phyloP scores from a whole-genome alignment of 1,140 invertebrate genomes.

The Maniola jurtina region DNA sequence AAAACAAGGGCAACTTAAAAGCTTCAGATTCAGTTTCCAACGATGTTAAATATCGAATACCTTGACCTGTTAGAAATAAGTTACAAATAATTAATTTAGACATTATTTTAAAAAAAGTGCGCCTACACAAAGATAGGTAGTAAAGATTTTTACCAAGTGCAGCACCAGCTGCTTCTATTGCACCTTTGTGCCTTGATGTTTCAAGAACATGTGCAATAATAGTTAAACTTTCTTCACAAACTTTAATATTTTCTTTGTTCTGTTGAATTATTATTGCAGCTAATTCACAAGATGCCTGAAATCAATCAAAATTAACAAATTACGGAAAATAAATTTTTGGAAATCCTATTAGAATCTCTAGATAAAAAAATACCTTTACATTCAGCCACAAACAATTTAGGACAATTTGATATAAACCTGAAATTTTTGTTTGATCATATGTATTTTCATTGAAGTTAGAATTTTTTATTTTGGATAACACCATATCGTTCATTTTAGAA shows the following conservation, averaged over 20 bases:
- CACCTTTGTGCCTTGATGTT: constrained; percentile 89
- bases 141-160: constrained; percentile 67
- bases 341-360: constrained; percentile 10
- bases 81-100: constrained; percentile 11
- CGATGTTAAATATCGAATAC: constrained; percentile 57
- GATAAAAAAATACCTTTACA: constrained; percentile 81
- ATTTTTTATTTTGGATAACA: constrained; percentile 67
- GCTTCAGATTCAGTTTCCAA: constrained; percentile 37
- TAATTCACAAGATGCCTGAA: constrained; percentile 78
- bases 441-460: constrained; percentile 50
- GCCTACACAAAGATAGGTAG: not conserved
- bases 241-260: constrained; percentile 48
- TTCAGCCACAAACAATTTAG: constrained; percentile 88
- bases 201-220: constrained; percentile 83
- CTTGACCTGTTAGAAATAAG: constrained; percentile 42
- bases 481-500: constrained; percentile 79
- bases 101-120: no score
- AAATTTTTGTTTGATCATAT: constrained; percentile 68
- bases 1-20: constrained; percentile 47
- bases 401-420: constrained; percentile 83
- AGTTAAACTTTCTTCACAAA: constrained; percentile 76
- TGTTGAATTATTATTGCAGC: constrained; percentile 68
- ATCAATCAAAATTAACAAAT: not conserved
- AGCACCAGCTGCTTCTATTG: constrained; percentile 85
- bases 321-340: constrained; percentile 17